Percentiles rank a stretch among this genome's conserved stretches.
These are phyloP conservation scores for Epinephelus moara DNA, from an alignment of 2,113 vertebrate species.

Conservation along the genomic window DNA sequence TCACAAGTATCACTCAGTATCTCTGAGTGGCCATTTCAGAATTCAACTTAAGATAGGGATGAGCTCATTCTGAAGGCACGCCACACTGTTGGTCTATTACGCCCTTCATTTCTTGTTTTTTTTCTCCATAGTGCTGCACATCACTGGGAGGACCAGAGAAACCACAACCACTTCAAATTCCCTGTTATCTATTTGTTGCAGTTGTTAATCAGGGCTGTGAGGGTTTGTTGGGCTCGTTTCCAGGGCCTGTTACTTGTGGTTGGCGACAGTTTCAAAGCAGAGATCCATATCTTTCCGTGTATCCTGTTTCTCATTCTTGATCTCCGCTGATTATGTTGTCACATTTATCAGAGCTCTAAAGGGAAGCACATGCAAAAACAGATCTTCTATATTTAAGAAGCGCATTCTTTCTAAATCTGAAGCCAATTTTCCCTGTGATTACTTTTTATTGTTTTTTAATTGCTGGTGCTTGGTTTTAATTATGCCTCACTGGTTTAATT, in stretches of 20 bases:
- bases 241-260: slow-evolving; percentile 22
- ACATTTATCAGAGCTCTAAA: slow-evolving; percentile 8
- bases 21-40: neutral
- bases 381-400: neutral
- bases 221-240: slow-evolving; percentile 36
- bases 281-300: slow-evolving; percentile 34
- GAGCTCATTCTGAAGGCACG: neutral
- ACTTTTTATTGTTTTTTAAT: slow-evolving; percentile 33
- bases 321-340: slow-evolving; percentile 8
- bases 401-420: neutral
- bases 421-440: slow-evolving; percentile 3
- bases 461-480: slow-evolving; percentile 30
- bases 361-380: slow-evolving; percentile 1
- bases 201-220: slow-evolving; percentile 10
- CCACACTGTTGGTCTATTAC: neutral
- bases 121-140: neutral
- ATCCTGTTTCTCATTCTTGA: slow-evolving; percentile 16
- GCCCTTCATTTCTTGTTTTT: neutral
- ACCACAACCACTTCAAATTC: slow-evolving; percentile 10
- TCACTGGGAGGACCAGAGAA: slow-evolving; percentile 1
- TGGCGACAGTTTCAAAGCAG: slow-evolving; percentile 28
- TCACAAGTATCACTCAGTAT: neutral
- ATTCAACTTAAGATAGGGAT: neutral
- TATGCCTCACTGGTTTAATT: slow-evolving; percentile 7
- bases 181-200: slow-evolving; percentile 25